These are phyloP conservation scores for Drosophila mulleri DNA, from an alignment of 2,888 invertebrate species.

Conservation along the genomic window DNA sequence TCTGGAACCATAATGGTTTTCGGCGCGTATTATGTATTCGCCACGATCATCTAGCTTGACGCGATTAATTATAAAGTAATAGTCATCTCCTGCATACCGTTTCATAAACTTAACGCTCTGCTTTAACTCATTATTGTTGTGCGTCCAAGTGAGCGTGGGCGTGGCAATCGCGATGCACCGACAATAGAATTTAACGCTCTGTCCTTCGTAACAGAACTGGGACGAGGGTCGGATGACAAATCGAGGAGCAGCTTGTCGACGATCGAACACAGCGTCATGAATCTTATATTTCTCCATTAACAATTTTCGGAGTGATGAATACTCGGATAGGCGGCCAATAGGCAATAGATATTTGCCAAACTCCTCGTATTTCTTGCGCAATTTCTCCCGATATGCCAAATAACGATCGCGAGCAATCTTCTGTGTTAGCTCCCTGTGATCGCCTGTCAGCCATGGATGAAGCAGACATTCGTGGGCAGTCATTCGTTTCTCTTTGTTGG, in stretches of 20 bases:
- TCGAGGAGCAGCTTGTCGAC: conserved; percentile 98
- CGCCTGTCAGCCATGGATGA: conserved; percentile 97
- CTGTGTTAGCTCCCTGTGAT: conserved; percentile 90
- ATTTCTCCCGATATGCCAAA: conserved; percentile 93
- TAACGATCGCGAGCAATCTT: conserved; percentile 94
- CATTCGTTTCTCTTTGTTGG: conserved; percentile 98
- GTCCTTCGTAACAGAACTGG: conserved; percentile 98
- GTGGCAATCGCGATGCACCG: conserved; percentile 97
- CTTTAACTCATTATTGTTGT: conserved; percentile 95
- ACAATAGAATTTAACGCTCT: conserved; percentile 98
- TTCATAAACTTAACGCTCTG: conserved; percentile 99
- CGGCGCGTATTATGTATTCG: conserved; percentile 98
- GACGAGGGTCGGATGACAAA: conserved; percentile 99
- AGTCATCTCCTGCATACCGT: conserved; percentile 97
- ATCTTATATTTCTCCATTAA: conserved; percentile 98
- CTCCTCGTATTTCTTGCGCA: conserved; percentile 92
- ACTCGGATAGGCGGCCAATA: conserved; percentile 98
- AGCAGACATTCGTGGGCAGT: conserved; percentile 98
- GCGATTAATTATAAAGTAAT: conserved; percentile 98
- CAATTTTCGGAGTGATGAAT: conserved; percentile 97
- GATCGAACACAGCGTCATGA: conserved; percentile 97
- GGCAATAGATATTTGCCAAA: conserved; percentile 95
- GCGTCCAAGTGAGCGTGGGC: conserved; percentile 97
- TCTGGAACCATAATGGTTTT: conserved; percentile 97
- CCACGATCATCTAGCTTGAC: conserved; percentile 98